Base-by-base conservation (phyloP, 2,113 vertebrate genomes). In the Turdus rufiventris region DNA sequence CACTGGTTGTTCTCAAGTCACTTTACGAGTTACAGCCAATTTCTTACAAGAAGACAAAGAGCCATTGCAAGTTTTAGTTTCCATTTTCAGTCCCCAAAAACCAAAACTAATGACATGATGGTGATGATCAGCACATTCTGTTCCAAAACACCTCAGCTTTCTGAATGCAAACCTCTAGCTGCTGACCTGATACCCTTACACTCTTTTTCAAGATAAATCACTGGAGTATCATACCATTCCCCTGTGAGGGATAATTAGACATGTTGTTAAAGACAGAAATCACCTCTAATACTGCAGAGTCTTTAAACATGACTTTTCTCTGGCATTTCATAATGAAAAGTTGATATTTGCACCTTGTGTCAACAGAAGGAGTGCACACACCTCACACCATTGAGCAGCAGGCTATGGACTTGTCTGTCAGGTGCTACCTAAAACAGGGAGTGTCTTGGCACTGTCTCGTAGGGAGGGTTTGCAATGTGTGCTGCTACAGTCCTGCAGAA, bases 331-430 rank as follows among this genome's bases (percentile, higher is more conserved):
- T 60, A 45, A 73, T 5, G 43, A 62, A 76, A 38, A 85, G 71
- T 25, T 76, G 58, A 18, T 53, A 75, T 74, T 53, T 75, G 28
- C 40, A 71, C 45, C 36, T 67, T n/a, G 24, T 71, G 62, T 62
- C 50, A 91, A 76, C 16, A 43, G 54, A 28, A 61, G 1, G 21
- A 58, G 14, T 0, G 7, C 6, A 40, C 43, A 45, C 29, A 36
- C 56, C 66, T 62, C n/a, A 61, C 33, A 38, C 11, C 34, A 29
- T 0, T 28, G 42, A 29, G 63, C 34, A 60, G 63, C 70, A 56
- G 73, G 58, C 73, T 45, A 17, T 0, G 0, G 9, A 12, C 76
- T 71, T 21, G n/a, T 42, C 71, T 79, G 72, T 10, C 5, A 0
- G 26, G 60, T 65, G 45, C 58, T 43, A 43, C 33, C 47, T 62